Conservation (phyloP, 2,888 invertebrate genomes). For the Oasisia sp. region DNA sequence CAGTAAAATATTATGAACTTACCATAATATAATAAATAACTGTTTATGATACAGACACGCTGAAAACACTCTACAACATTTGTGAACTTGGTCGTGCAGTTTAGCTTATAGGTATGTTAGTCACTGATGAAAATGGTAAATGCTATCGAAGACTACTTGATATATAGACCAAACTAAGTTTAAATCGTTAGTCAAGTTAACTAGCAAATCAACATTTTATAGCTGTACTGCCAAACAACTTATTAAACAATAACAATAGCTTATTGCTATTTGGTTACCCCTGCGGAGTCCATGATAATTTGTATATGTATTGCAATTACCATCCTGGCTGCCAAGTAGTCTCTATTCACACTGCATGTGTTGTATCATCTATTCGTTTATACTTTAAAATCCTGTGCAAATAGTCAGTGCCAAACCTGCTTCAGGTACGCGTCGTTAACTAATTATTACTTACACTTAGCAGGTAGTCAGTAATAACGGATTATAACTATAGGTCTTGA, state of each 20-base stretch:
- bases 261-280: not conserved
- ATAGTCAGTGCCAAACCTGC: not conserved
- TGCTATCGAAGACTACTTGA: too few relatives aligned
- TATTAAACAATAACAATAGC: not conserved
- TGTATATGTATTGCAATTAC: not conserved
- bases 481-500: not conserved
- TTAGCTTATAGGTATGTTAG: not conserved
- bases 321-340: not conserved
- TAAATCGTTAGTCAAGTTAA: not conserved
- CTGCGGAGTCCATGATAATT: not conserved
- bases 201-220: not conserved
- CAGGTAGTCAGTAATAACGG: not conserved
- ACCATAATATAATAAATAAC: not conserved
- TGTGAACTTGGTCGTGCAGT: not conserved
- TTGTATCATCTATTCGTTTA: not conserved
- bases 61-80: conserved; percentile 5
- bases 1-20: not conserved
- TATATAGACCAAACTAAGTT: too few relatives aligned
- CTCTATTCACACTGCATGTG: not conserved
- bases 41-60: not conserved
- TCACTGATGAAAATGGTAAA: not conserved
- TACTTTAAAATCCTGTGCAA: not conserved
- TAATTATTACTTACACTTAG: conserved; percentile 5
- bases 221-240: not conserved
- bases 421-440: not conserved